Base-by-base conservation (phyloP, 2,113 vertebrate genomes). In the Synchiropus splendidus region DNA sequence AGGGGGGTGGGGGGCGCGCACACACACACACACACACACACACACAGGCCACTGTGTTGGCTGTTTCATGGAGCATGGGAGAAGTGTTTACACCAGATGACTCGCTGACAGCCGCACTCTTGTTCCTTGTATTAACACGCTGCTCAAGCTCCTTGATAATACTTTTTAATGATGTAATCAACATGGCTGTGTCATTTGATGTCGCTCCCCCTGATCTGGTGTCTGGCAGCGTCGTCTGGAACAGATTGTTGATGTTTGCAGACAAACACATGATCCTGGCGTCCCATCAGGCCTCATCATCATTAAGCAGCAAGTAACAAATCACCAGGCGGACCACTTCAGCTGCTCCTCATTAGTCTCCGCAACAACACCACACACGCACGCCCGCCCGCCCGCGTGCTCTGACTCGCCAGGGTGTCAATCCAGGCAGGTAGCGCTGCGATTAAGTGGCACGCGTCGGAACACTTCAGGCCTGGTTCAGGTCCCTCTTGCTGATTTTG, bases 221-320 rank as follows among this genome's bases (percentile, higher is more conserved):
- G 72, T 68, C 73, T 79, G 75, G 70, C 82, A 76, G 73, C 21
- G 74, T 77, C 46, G 67, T 82, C 70, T 72, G 64, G 71, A 85
- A 78, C 80, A 85, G 81, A 84, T 85, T 83, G 81, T 84, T 73
- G 81, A 83, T 82, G 80, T 81, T 78, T 78, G 75, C 74, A 72
- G 78, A 84, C 75, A 83, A 84, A 83, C 80, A 74, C 74, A 67
- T 48, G 66, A 73, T 76, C 89, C 78, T 73, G 64, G 72, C 72
- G 61, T 81, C 81, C 78, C 81, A 85, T 83, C 82, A 82, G 77
- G 80, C 79, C 77, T 83, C 80, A 84, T 84, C 85, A 85, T 84
- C 81, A 79, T 84, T 85, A 85, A 79, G 73, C 78, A 82, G 80
- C 79, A 42, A 80, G 74, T 79, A 27, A 79, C 78, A 81, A 78